phyloP scores from a whole-genome alignment of 2,888 invertebrate species.

The Drosophila siamana region DNA sequence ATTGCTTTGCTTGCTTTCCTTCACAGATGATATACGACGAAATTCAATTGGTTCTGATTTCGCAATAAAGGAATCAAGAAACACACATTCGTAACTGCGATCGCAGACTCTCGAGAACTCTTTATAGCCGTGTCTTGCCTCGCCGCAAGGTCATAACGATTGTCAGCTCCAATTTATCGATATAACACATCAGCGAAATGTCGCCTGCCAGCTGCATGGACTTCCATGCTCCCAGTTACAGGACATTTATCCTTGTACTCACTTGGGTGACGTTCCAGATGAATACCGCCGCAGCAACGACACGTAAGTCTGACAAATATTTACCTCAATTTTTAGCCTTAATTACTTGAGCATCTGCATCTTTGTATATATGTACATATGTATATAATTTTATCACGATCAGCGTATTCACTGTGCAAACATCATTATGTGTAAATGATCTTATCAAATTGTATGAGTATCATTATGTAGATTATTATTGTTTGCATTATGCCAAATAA shows the following conservation, averaged over 20 bases:
- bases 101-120: slow-evolving; percentile 1
- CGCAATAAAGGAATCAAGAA: slow-evolving; percentile 50
- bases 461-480: slow-evolving; percentile 70
- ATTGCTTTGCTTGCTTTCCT: slow-evolving; percentile 31
- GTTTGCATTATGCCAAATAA: slow-evolving; percentile 66
- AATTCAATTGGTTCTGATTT: slow-evolving; percentile 74
- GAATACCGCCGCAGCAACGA: slow-evolving; percentile 62
- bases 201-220: neutral
- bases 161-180: slow-evolving; percentile 30
- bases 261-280: slow-evolving; percentile 8
- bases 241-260: slow-evolving; percentile 35
- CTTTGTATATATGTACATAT: slow-evolving; percentile 6
- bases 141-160: slow-evolving; percentile 72
- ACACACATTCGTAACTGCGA: slow-evolving; percentile 8
- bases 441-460: slow-evolving; percentile 81
- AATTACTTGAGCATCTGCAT: slow-evolving; percentile 15
- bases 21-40: slow-evolving; percentile 57
- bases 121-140: slow-evolving; percentile 7
- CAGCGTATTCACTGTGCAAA: slow-evolving; percentile 31
- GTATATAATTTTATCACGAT: slow-evolving; percentile 1
- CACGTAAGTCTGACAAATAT: slow-evolving; percentile 65
- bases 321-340: slow-evolving; percentile 20
- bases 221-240: too few relatives aligned
- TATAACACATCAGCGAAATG: slow-evolving; percentile 33
- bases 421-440: slow-evolving; percentile 52